Conservation (phyloP, 2,888 invertebrate species). For the Tiliacea aurago region DNA sequence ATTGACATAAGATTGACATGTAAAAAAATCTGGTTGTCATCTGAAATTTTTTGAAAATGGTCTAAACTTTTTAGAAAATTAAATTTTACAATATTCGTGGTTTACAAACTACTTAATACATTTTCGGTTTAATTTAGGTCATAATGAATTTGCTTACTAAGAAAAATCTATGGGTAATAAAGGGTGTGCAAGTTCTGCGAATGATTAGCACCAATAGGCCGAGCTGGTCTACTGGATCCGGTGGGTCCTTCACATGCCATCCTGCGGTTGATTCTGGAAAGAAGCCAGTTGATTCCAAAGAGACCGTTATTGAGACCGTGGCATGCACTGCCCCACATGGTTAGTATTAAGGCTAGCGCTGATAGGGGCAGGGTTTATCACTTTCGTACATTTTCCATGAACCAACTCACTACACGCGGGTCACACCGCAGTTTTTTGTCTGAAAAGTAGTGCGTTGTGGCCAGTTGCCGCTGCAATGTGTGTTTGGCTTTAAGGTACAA, state of each 20-base stretch:
- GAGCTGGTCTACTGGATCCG: background rate
- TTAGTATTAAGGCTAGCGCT: background rate
- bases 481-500: background rate
- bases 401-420: background rate
- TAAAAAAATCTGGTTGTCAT: background rate
- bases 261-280: background rate
- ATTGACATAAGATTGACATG: background rate
- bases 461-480: background rate
- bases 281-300: background rate
- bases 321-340: background rate
- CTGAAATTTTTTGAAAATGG: conserved; percentile 18
- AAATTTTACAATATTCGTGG: background rate
- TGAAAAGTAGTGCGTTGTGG: background rate
- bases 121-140: background rate
- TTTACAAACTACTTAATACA: background rate
- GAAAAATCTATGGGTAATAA: conserved; percentile 21
- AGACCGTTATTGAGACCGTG: background rate
- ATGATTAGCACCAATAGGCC: background rate
- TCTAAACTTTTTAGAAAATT: background rate
- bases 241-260: background rate
- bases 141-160: conserved; percentile 21
- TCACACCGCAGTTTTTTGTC: background rate
- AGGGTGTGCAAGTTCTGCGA: background rate
- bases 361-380: background rate
- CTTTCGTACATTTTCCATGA: background rate